These are phyloP conservation scores for Oryzias melastigma DNA, from an alignment of 2,113 vertebrate species.

Conservation along the genomic window DNA sequence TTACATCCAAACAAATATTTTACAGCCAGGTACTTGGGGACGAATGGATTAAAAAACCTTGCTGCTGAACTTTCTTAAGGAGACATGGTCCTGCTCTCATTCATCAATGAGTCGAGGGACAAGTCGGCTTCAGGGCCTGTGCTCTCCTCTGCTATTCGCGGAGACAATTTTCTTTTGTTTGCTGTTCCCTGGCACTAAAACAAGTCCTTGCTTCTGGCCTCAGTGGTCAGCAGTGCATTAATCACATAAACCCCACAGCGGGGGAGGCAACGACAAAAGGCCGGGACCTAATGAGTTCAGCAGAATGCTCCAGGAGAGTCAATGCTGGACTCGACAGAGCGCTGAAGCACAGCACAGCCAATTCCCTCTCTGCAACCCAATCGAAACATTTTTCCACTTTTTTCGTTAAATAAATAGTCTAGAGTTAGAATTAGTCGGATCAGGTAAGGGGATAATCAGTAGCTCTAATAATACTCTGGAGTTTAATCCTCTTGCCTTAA, in stretches of 20 bases:
- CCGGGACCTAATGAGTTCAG: slow-evolving; percentile 66
- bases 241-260: slow-evolving; percentile 61
- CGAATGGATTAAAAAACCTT: slow-evolving; percentile 46
- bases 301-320: slow-evolving; percentile 46
- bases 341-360: slow-evolving; percentile 32
- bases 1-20: slow-evolving; percentile 54
- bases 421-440: slow-evolving; percentile 66
- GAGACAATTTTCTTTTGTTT: slow-evolving; percentile 65
- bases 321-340: slow-evolving; percentile 30
- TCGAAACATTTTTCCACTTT: slow-evolving; percentile 52
- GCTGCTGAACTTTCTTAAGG: slow-evolving; percentile 38
- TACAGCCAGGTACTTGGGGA: slow-evolving; percentile 33
- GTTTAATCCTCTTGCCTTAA: slow-evolving; percentile 84
- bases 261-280: slow-evolving; percentile 54
- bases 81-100: slow-evolving; percentile 25
- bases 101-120: slow-evolving; percentile 38
- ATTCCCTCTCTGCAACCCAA: slow-evolving; percentile 40
- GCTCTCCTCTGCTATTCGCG: slow-evolving; percentile 41
- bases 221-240: slow-evolving; percentile 61
- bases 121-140: slow-evolving; percentile 26
- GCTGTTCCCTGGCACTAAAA: slow-evolving; percentile 60
- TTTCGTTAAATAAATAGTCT: slow-evolving; percentile 65
- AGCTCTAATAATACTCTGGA: slow-evolving; percentile 84
- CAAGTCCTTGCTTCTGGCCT: slow-evolving; percentile 54
- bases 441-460: slow-evolving; percentile 80